Percentiles rank a stretch among this genome's conserved stretches.
These are phyloP conservation scores for Simalia tracyae DNA, from an alignment of 2,797 vertebrate species.

Conservation along the genomic window DNA sequence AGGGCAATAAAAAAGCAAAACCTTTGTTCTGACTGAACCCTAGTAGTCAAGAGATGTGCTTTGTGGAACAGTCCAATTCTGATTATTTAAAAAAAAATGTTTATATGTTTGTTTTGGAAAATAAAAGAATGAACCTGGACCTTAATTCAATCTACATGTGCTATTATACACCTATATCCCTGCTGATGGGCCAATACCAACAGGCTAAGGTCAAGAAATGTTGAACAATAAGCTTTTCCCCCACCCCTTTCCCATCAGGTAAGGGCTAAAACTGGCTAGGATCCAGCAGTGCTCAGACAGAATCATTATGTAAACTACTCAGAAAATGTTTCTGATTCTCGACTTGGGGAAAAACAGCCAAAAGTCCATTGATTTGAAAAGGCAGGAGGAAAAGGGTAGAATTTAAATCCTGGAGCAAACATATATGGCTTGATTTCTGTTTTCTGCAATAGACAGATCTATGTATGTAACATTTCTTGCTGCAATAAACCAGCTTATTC, in stretches of 20 bases:
- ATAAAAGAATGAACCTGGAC: not conserved
- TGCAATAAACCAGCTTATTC: not conserved
- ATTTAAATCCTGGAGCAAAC: not conserved
- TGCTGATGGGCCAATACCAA: not conserved
- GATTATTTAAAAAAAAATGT: not conserved
- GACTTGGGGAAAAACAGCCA: not conserved
- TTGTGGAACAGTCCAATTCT: not conserved
- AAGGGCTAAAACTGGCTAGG: not conserved
- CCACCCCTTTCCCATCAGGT: not conserved
- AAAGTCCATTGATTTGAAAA: not conserved
- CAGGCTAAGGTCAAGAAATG: not conserved
- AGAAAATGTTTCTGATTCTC: not conserved
- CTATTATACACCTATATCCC: not conserved
- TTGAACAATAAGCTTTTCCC: not conserved
- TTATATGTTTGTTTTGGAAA: not conserved
- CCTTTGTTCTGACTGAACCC: not conserved
- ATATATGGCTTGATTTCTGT: not conserved
- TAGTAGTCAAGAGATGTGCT: not conserved
- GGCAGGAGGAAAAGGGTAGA: not conserved
- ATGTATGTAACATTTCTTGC: not conserved
- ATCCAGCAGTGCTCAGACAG: not conserved
- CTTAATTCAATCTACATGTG: not conserved
- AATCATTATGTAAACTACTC: not conserved
- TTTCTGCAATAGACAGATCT: not conserved
- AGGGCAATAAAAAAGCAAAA: not conserved